These are phyloP conservation scores for Chrysodeixis includens DNA, from an alignment of 2,888 invertebrate species.

Conservation along the genomic window DNA sequence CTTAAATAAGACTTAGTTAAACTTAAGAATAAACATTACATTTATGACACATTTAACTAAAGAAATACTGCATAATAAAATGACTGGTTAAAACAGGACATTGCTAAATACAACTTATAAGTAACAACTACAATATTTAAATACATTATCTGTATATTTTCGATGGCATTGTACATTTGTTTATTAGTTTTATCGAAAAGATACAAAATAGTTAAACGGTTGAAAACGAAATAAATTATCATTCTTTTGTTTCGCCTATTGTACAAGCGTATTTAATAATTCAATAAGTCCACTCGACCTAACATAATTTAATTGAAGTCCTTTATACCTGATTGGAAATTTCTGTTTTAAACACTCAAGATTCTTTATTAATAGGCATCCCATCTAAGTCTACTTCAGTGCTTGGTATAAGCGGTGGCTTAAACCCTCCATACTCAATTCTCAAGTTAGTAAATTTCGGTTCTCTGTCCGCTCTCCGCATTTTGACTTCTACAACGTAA, in stretches of 20 bases:
- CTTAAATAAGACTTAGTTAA: not conserved
- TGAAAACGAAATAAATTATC: too few relatives aligned
- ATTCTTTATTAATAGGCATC: slow-evolving; percentile 86
- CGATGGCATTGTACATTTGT: not conserved
- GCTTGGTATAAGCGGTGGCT: slow-evolving; percentile 94
- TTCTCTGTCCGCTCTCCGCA: slow-evolving; percentile 89
- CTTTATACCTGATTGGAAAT: too few relatives aligned
- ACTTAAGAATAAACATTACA: slow-evolving; percentile 20
- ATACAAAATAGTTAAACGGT: not conserved
- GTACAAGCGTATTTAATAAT: too few relatives aligned
- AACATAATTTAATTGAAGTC: too few relatives aligned
- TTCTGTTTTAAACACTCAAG: slow-evolving; percentile 36
- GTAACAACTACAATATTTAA: not conserved
- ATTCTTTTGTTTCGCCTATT: too few relatives aligned
- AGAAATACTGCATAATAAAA: slow-evolving; percentile 48
- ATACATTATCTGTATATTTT: not conserved
- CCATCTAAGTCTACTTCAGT: slow-evolving; percentile 94
- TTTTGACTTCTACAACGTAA: slow-evolving; percentile 79
- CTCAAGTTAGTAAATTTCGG: slow-evolving; percentile 86
- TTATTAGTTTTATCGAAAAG: not conserved
- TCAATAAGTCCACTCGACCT: too few relatives aligned
- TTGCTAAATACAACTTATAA: not conserved
- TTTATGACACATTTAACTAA: slow-evolving; percentile 53
- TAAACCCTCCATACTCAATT: slow-evolving; percentile 95
- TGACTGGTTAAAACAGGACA: slow-evolving; percentile 13